Conservation (phyloP, 2,797 vertebrate genomes). For the Euphonia xanthogaster region DNA sequence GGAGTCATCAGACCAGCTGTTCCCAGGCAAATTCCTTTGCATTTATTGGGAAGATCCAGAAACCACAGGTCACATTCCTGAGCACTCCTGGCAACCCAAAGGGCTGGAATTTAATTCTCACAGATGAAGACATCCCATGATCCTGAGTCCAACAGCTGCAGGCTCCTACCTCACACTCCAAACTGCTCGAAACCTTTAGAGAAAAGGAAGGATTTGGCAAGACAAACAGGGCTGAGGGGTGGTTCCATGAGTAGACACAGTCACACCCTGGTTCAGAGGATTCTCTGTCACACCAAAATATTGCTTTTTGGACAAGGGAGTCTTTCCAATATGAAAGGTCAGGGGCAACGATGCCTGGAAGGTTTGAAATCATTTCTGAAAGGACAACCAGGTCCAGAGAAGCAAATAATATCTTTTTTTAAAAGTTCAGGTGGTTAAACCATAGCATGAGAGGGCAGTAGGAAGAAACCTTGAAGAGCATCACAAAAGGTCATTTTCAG, state of each 20-base stretch:
- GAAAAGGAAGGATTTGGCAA: background rate
- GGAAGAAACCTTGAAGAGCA: background rate
- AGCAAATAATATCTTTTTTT: background rate
- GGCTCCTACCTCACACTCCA: background rate
- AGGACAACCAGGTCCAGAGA: background rate
- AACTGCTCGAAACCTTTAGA: background rate
- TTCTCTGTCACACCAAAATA: background rate
- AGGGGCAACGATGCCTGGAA: background rate
- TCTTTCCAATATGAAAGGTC: background rate
- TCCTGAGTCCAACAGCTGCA: background rate
- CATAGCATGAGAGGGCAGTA: background rate
- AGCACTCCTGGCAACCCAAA: slow-evolving; percentile 2
- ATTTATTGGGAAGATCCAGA: slow-evolving; percentile 3
- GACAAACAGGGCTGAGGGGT: background rate
- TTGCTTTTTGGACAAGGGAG: background rate
- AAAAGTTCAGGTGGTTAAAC: background rate
- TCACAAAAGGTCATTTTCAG: background rate
- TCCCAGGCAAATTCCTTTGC: slow-evolving; percentile 35
- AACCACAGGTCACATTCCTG: slow-evolving; percentile 47
- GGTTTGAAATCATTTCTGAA: background rate
- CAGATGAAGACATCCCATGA: background rate
- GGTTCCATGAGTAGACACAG: background rate
- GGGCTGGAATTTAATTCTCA: background rate
- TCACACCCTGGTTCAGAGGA: background rate
- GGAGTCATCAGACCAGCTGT: background rate